Base-by-base conservation (phyloP, 1,140 invertebrate species). In the Drosophila athabasca region DNA sequence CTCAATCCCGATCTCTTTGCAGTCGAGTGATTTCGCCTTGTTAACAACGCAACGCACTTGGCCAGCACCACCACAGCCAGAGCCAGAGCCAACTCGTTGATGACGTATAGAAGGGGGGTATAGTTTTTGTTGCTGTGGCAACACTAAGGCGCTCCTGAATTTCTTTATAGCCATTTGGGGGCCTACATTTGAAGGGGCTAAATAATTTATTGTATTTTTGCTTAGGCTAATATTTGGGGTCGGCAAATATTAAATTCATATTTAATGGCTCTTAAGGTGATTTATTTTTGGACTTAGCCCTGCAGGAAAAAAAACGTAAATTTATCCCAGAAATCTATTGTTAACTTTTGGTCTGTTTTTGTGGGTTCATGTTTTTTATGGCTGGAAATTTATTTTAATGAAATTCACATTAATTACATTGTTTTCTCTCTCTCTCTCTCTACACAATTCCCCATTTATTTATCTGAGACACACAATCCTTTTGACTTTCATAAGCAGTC, bases 1-100 rank as follows among this genome's bases (percentile, higher is more conserved):
- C 75, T 81, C 79, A 79, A 83, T 83, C 80, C 57, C 68, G 72
- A 76, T 76, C 60, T 84, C 54, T 87, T 79, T 87, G 70, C 82
- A 87, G 82, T 61, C 78, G 74, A 82, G 60, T 87, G 75, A 79
- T 79, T 87, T 87, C 15, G 65, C 57, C 65, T 60, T 76, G 76
- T 69, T 62, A 62, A 39, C 35, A 39, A 39, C 35, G 11, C 35
- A 35, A 35, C 54, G 39, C 53, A 44, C n/a, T 44, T 48, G 49
- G 43, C 29, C 50, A 4, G 1, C 22, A 2, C 22, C 22, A 24
- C 22, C 22, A 24, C 22, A 2, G 22, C 22, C 2, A 54, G 52
- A 65, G 22, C 22, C 22, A 54, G 52, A 65, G 52, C 43, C 61
- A 74, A 44, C 39, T 46, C 45, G 55, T 50, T n/a, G 57, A 55